Evolutionary conservation across 2,113 vertebrate species (phyloP).

Genomic region (Myocastor coypus): DNA sequence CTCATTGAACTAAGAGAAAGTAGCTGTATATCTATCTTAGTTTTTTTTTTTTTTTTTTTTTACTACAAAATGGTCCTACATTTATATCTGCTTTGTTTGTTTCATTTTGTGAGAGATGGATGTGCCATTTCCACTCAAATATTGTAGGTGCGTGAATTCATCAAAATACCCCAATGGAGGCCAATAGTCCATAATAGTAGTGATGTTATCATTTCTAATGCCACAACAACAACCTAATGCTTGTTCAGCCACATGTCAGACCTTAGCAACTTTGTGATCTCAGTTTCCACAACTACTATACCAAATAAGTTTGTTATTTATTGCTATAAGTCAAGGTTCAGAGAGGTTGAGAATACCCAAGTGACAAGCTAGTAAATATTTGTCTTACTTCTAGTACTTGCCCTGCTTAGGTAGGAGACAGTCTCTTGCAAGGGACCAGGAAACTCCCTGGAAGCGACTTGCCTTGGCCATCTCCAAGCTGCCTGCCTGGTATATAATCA

Average conservation of each 20-base stretch:
- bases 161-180: too few relatives aligned
- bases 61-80: too few relatives aligned
- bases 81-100: too few relatives aligned
- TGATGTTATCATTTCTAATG: neutral
- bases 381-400: constrained; percentile 11
- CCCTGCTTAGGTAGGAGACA: neutral
- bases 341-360: neutral
- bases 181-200: too few relatives aligned
- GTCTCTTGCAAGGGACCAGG: neutral
- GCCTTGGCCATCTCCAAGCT: constrained; percentile 29
- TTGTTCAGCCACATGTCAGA: neutral
- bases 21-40: too few relatives aligned
- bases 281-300: neutral
- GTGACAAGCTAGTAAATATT: constrained; percentile 38
- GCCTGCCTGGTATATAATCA: constrained; percentile 80
- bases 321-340: constrained; percentile 7
- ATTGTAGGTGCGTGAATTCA: too few relatives aligned
- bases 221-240: neutral
- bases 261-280: neutral
- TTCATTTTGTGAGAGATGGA: too few relatives aligned
- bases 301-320: neutral
- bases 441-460: neutral
- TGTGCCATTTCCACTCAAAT: too few relatives aligned
- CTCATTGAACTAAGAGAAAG: too few relatives aligned
- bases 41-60: too few relatives aligned